Conservation (phyloP, 2,888 invertebrate species). For the Globia sparganii region DNA sequence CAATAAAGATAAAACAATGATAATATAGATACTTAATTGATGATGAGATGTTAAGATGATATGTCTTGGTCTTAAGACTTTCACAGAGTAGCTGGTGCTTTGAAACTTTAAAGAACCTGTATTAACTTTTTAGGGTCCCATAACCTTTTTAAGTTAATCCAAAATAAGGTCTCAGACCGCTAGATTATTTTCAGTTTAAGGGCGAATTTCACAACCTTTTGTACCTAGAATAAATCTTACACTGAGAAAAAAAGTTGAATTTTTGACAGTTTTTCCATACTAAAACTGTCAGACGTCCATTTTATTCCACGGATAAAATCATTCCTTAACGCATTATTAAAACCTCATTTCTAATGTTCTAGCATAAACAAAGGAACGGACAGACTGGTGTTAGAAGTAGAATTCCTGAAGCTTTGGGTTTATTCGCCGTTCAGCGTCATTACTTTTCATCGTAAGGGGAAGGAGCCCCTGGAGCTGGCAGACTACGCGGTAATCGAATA, state of each 20-base stretch:
- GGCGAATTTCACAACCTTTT: no score
- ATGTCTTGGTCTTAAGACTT: not conserved
- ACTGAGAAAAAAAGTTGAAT: no score
- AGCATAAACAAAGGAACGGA: slow-evolving; percentile 70
- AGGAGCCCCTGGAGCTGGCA: slow-evolving; percentile 66
- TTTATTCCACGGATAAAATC: no score
- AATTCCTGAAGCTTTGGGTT: slow-evolving; percentile 54
- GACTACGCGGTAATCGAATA: slow-evolving; percentile 61
- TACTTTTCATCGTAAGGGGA: slow-evolving; percentile 66
- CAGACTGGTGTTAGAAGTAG: slow-evolving; percentile 68
- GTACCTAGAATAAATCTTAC: no score
- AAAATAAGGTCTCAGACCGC: not conserved
- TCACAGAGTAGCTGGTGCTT: not conserved
- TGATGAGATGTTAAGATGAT: no score
- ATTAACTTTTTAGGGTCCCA: not conserved
- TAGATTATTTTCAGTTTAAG: not conserved
- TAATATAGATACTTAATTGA: no score
- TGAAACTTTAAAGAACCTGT: not conserved
- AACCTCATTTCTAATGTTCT: slow-evolving; percentile 36
- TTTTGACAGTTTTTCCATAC: no score
- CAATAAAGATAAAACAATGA: no score
- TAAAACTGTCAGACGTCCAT: no score
- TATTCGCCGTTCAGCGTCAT: slow-evolving; percentile 59
- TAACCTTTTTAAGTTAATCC: not conserved
- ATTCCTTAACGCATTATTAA: not conserved